Base-by-base conservation (phyloP, 2,797 vertebrate genomes). In the Miichthys miiuy region DNA sequence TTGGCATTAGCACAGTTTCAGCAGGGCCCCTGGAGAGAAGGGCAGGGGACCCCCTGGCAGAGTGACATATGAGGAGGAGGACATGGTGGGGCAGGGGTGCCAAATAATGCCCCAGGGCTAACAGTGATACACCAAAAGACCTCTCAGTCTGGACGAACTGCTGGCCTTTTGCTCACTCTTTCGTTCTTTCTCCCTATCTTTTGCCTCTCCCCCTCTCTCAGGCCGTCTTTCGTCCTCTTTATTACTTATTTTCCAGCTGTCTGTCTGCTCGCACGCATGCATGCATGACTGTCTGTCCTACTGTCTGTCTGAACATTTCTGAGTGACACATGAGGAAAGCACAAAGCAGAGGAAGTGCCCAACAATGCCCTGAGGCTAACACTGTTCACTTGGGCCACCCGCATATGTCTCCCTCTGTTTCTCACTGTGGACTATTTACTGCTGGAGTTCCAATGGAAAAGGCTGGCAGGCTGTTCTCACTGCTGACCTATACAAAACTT, bases 11-110 rank as follows among this genome's bases (percentile, higher is more conserved):
- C 88, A 86, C 82, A 81, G 90, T 88, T 89, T 81, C 86, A 82
- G 75, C 83, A 27, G 79, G 81, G 76, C 65, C 92, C 84, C 79
- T 73, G 84, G 91, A 88, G 92, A 88, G 58, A 38, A 81, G 87
- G 84, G 65, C 73, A 44, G 88, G 93, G 92, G 86, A 90, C 90
- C 91, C 92, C 89, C 81, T 91, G 84, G 77, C 81, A 85, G 84
- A 88, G 72, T 91, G 91, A 94, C 89, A 94, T 86, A 91, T 90
- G 93, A 93, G 86, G 76, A 89, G 80, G 86, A 81, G 68, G 81
- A 85, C 73, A 75, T 66, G 54, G 68, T 75, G 77, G 76, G 81
- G 67, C 78, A 77, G 68, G 84, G 82, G 60, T 83, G 82, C 83
- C 80, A 88, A 83, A 92, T 68, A 68, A 84, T 78, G 86, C 91